Evolutionary conservation across 2,113 vertebrate genomes (phyloP), one percentile per base, ranked within the genome.

Genomic region (Gasterosteus nipponicus): DNA sequence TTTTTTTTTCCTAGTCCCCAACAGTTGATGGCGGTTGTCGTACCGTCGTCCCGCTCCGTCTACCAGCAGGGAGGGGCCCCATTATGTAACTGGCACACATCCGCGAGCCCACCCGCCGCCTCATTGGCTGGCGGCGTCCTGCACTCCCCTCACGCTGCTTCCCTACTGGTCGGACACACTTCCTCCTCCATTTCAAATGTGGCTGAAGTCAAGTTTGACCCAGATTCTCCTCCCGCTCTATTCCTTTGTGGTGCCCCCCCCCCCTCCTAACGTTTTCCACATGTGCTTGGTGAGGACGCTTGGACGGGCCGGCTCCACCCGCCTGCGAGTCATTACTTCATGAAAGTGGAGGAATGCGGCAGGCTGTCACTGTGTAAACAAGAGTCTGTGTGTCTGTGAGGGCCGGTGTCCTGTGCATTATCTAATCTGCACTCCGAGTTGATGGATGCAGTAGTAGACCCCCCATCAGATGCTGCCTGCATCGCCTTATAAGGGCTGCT

Each of bases 21-120:
- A 49, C 67, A 3, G 46, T 15, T 47, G 41, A 54, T 41, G 75
- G 51, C 46, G 39, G 79, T 63, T 44, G 57, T 63, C 56, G 71
- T 58, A 67, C 68, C 61, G 72, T 64, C n/a, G 60, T 41, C 61
- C 59, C 10, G 29, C 72, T 71, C 64, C 0, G 33, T 29, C 57
- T 73, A 0, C 10, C 5, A 61, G n/a, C 46, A 75, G 86, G 89
- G 88, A 73, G 89, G 90, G 69, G 79, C 80, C 22, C 67, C 68
- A 87, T 94, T 95, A 92, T 93, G 91, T 93, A 94, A 95, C 89
- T 80, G 89, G 91, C 92, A 93, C 85, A 89, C 61, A 91, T 93
- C 74, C 26, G 11, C 62, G 39, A 82, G 22, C 76, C 91, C 80
- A 61, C 82, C 73, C 78, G 4, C 59, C 1, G 0, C 68, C 62